Base-by-base conservation (phyloP, 2,113 vertebrate species). In the Rhadina sibilatrix region DNA sequence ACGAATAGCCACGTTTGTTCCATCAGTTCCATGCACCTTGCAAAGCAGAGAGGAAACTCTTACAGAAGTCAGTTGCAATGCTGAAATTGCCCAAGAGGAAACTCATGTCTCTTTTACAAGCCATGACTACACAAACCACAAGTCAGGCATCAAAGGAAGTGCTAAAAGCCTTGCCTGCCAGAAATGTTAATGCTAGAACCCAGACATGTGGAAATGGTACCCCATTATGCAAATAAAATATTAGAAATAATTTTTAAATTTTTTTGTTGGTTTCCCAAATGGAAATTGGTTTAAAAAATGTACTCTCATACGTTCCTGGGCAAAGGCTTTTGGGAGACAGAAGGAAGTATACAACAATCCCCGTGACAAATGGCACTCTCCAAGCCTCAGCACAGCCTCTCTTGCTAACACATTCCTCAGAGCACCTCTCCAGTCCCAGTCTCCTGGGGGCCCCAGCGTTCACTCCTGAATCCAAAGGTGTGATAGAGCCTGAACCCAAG, bases 31-130 rank as follows among this genome's bases (percentile, higher is more conserved):
- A 37, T 89, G 38, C 30, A 56, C 25, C 37, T 97, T 40, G 11
- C 63, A 90, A 84, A 95, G 88, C 53, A 63, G 47, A 94, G 37
- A 94, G 89, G 56, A 97, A 97, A 91, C 63, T 76, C 38, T 93
- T 87, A 78, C 89, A 84, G 83, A 78, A 96, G 85, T 81, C 22
- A 81, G 91, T 49, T 94, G 81, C 68, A 94, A 93, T 35, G 44
- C 83, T 71, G 78, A 87, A 83, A 68, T 95, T 93, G 82, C 96
- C 70, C 74, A 80, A 96, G 90, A 97, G 95, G 95, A 97, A 96
- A 85, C 82, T 63, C 75, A n/a, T 68, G 70, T 69, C 83, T 92
- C 37, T 93, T 54, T 85, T 81, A 90, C 86, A 76, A 82, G 61
- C 66, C 71, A 74, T 91, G 69, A 96, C 82, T 69, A 87, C 4